Evolutionary conservation across 2,113 vertebrate genomes (phyloP).

Genomic region (Nothoprocta perdicaria): DNA sequence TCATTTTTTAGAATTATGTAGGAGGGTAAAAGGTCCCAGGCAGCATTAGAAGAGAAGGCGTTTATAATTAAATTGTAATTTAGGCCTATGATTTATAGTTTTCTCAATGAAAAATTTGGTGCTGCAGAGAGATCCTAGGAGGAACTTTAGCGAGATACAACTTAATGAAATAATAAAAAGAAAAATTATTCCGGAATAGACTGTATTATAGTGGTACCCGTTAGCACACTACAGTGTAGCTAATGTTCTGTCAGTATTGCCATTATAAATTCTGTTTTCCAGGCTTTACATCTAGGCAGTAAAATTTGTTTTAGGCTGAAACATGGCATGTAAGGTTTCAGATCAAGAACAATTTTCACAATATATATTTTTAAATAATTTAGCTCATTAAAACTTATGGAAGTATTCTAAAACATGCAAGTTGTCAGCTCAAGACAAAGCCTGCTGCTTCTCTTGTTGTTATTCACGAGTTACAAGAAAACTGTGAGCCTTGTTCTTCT

Average conservation of each 20-base stretch:
- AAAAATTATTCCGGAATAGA: constrained; percentile 81
- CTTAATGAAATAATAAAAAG: constrained; percentile 99
- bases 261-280: constrained; percentile 26
- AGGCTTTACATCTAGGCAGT: constrained; percentile 16
- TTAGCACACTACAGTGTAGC: constrained; percentile 54
- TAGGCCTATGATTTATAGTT: constrained; percentile 91
- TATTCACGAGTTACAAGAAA: neutral
- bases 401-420: neutral
- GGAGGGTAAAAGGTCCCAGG: constrained; percentile 92
- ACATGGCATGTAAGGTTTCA: neutral
- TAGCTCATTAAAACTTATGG: neutral
- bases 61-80: constrained; percentile 99
- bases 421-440: constrained; percentile 8
- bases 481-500: neutral
- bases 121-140: constrained; percentile 82
- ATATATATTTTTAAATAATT: neutral
- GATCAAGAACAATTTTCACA: neutral
- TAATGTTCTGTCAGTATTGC: constrained; percentile 44
- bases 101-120: constrained; percentile 88
- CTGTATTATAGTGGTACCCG: constrained; percentile 53
- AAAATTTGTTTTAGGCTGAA: neutral
- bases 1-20: constrained; percentile 98
- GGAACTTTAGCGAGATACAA: constrained; percentile 88
- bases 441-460: neutral
- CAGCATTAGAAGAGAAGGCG: constrained; percentile 96